Evolutionary conservation across 2,113 vertebrate genomes (phyloP).

Genomic region (Nothoprocta pentlandii): DNA sequence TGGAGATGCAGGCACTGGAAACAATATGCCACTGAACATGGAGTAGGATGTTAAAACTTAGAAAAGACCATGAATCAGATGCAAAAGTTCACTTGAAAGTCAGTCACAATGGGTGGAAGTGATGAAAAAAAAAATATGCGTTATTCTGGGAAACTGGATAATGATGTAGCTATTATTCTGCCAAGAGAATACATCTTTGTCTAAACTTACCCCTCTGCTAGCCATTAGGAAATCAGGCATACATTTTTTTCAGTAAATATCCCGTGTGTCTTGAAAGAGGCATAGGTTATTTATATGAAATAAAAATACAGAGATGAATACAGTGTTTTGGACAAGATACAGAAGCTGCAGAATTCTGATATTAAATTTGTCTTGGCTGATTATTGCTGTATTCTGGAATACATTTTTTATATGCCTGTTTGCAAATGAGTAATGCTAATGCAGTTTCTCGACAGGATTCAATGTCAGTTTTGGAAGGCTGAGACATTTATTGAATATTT

Average conservation of each 20-base stretch:
- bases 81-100: neutral
- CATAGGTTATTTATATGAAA: neutral
- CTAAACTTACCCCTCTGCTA: neutral
- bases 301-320: neutral
- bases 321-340: neutral
- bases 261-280: neutral
- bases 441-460: neutral
- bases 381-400: neutral
- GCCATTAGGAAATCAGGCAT: neutral
- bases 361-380: neutral
- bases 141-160: neutral
- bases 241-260: neutral
- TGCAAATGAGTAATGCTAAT: neutral
- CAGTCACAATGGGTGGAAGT: neutral
- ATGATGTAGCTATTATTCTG: neutral
- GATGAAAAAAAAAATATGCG: neutral
- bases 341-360: neutral
- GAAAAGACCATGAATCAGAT: neutral
- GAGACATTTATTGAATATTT: constrained; percentile 10
- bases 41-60: neutral
- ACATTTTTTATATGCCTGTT: neutral
- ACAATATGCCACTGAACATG: neutral
- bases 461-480: constrained; percentile 6
- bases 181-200: neutral
- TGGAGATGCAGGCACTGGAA: neutral